phyloP scores from a whole-genome alignment of 2,113 vertebrate species.

The Centrocercus urophasianus region DNA sequence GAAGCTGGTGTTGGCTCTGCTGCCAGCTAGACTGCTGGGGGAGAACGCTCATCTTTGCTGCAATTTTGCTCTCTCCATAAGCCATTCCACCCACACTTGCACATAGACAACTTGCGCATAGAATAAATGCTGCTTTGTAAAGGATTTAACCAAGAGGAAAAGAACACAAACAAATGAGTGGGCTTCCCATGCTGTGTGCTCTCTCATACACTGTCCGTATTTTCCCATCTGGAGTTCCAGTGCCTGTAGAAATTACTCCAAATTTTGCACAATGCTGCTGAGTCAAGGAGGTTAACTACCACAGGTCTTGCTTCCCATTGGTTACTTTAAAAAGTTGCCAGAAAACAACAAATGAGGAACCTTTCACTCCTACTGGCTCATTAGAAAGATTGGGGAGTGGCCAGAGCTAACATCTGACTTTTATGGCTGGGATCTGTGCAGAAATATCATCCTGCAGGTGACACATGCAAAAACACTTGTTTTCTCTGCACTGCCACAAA shows the following conservation, averaged over 20 bases:
- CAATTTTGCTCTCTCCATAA: not conserved
- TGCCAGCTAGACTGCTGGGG: slow-evolving; percentile 4
- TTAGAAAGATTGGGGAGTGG: not conserved
- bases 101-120: not conserved
- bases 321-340: slow-evolving; percentile 16
- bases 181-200: not conserved
- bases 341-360: not conserved
- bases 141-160: not conserved
- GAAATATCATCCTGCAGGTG: not conserved
- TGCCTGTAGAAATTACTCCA: not conserved
- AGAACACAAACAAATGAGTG: not conserved
- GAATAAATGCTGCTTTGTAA: slow-evolving; percentile 16
- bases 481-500: not conserved
- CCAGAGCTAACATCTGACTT: slow-evolving; percentile 38
- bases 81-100: not conserved
- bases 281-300: not conserved
- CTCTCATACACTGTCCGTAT: not conserved
- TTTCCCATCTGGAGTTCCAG: slow-evolving; percentile 18
- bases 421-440: not conserved
- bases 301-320: slow-evolving; percentile 31
- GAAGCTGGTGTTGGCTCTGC: not conserved
- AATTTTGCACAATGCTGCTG: slow-evolving; percentile 1
- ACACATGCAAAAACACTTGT: not conserved
- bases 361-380: slow-evolving; percentile 32
- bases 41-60: not conserved